Conservation (phyloP, 2,113 vertebrate genomes). For the Phainopepla nitens region DNA sequence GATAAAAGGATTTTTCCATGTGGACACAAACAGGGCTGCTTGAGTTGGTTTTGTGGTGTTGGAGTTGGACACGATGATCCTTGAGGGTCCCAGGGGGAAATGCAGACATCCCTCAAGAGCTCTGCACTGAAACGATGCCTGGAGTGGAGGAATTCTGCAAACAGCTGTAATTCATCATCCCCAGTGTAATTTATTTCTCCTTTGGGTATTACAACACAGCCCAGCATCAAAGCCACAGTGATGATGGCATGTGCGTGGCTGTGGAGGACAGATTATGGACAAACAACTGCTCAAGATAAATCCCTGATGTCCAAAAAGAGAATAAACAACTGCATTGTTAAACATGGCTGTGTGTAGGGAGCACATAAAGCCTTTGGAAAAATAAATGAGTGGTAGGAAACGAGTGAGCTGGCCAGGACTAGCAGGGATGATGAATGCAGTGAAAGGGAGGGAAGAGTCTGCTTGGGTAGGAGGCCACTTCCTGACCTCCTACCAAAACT, state of each 20-base stretch:
- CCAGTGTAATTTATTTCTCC: background rate
- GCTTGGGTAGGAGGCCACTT: background rate
- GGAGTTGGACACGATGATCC: accelerated
- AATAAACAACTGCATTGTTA: background rate
- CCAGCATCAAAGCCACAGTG: background rate
- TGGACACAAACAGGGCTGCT: background rate
- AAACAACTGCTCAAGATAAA: background rate
- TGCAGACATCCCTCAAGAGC: background rate
- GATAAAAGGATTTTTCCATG: background rate
- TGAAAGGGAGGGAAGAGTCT: background rate
- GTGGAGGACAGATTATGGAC: background rate
- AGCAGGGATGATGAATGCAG: background rate
- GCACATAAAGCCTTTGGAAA: background rate
- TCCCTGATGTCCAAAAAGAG: background rate
- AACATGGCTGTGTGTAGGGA: background rate
- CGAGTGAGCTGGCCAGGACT: background rate
- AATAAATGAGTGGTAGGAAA: background rate
- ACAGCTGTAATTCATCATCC: constrained; percentile 28
- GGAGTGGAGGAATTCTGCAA: background rate
- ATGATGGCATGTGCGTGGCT: background rate
- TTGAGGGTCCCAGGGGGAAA: background rate
- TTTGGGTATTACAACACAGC: background rate
- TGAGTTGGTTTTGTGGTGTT: background rate
- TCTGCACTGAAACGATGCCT: background rate
- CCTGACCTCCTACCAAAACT: background rate